phyloP scores from a whole-genome alignment of 2,888 invertebrate genomes.

The Drosophila paramelanica region DNA sequence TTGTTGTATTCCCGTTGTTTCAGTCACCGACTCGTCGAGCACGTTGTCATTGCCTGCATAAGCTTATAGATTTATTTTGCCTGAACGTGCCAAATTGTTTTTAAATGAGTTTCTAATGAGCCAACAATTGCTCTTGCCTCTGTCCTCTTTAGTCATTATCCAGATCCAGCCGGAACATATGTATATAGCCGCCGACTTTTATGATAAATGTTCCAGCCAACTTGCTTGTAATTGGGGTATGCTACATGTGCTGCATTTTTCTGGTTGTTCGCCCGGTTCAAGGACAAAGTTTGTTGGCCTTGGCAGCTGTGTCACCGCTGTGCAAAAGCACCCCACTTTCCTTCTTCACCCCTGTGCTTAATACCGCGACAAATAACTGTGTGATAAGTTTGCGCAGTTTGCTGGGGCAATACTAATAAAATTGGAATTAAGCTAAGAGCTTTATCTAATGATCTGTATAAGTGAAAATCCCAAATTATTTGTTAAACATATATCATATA shows the following conservation, averaged over 20 bases:
- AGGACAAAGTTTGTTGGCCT: conserved; percentile 76
- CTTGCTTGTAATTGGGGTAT: conserved; percentile 58
- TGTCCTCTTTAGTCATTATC: conserved; percentile 22
- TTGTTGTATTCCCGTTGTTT: conserved; percentile 15
- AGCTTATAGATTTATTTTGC: conserved; percentile 80
- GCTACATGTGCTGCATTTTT: conserved; percentile 25
- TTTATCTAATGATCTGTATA: conserved; percentile 21
- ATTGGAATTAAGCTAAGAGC: conserved; percentile 41
- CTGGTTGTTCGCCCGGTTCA: conserved; percentile 43
- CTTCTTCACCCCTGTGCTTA: conserved; percentile 1
- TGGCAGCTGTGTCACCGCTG: conserved; percentile 51
- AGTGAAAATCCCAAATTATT: conserved; percentile 2
- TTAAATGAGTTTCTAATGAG: conserved; percentile 81
- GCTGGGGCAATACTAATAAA: conserved; percentile 27
- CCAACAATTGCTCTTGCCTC: conserved; percentile 67
- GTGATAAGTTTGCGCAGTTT: conserved; percentile 66
- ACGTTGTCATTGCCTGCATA: conserved; percentile 63
- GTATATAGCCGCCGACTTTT: conserved; percentile 44
- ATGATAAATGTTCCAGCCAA: conserved; percentile 68
- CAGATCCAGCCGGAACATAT: conserved; percentile 31
- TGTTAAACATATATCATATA: not conserved
- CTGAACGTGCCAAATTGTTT: conserved; percentile 81
- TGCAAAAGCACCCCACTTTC: not conserved
- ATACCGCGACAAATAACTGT: conserved; percentile 65
- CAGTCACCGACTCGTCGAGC: conserved; percentile 8